A percentile compares a stretch with the other conserved stretches of the same genome.
Evolutionary conservation across 1,140 invertebrate genomes (phyloP).

Genomic region (Tetramorium parvispinum): DNA sequence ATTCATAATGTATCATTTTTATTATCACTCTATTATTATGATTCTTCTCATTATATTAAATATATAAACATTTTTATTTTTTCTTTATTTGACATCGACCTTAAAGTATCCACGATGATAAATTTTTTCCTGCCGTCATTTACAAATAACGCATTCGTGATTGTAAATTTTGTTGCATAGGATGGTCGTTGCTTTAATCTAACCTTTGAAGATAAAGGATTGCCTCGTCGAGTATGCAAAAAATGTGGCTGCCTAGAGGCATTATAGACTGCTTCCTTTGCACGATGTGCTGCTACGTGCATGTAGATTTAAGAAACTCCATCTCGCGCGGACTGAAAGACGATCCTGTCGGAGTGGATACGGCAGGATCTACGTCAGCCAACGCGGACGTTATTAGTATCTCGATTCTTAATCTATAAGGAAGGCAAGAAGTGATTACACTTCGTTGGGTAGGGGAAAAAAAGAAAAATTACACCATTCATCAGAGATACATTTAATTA

Average conservation of each 20-base stretch:
- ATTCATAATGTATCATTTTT: not conserved
- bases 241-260: slow-evolving; percentile 60
- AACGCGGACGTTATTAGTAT: slow-evolving; percentile 19
- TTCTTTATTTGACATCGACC: not conserved
- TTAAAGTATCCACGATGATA: not conserved
- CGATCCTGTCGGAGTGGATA: slow-evolving; percentile 35
- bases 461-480: not conserved
- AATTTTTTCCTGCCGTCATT: not conserved
- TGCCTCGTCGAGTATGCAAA: slow-evolving; percentile 50
- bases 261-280: slow-evolving; percentile 61
- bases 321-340: slow-evolving; percentile 55
- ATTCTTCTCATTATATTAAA: no score
- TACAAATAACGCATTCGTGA: not conserved
- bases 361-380: slow-evolving; percentile 43
- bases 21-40: not conserved
- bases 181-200: slow-evolving; percentile 50
- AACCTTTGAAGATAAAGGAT: slow-evolving; percentile 62
- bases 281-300: slow-evolving; percentile 34
- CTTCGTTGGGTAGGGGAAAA: not conserved
- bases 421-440: slow-evolving; percentile 15
- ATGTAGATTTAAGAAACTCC: slow-evolving; percentile 60
- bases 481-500: slow-evolving; percentile 20
- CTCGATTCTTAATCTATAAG: not conserved
- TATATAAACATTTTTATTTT: no score
- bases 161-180: slow-evolving; percentile 21